phyloP scores from a whole-genome alignment of 2,888 invertebrate species.

The Synergus umbraculus region DNA sequence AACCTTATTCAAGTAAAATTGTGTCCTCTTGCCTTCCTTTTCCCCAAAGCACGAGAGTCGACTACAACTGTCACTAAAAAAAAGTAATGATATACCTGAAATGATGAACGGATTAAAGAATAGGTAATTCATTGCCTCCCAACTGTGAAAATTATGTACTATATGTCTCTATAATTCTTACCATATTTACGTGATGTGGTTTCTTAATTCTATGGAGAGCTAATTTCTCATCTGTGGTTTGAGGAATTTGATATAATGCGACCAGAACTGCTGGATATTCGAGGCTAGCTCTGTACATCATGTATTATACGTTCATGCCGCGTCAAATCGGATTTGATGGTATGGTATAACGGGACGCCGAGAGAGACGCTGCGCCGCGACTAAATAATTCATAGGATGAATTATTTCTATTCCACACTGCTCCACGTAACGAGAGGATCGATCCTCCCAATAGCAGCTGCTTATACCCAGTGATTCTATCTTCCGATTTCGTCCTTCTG shows the following conservation, averaged over 20 bases:
- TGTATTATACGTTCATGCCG: slow-evolving; percentile 23
- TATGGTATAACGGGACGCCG: slow-evolving; percentile 40
- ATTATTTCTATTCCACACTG: slow-evolving; percentile 67
- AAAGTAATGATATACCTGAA: background rate
- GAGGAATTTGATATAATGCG: background rate
- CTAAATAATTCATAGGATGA: slow-evolving; percentile 73
- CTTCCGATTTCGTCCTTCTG: background rate
- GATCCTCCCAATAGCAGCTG: slow-evolving; percentile 59
- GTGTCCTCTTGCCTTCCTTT: too few species aligned
- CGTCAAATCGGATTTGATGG: slow-evolving; percentile 67
- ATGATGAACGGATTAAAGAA: background rate
- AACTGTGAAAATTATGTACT: background rate
- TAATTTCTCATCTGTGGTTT: slow-evolving; percentile 6
- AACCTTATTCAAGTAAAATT: too few species aligned
- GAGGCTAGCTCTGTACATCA: slow-evolving; percentile 1
- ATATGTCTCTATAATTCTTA: slow-evolving; percentile 6
- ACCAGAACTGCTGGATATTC: slow-evolving; percentile 7
- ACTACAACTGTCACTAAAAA: background rate
- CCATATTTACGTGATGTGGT: too few species aligned
- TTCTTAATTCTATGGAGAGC: background rate
- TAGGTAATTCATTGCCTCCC: background rate
- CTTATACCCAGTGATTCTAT: slow-evolving; percentile 44
- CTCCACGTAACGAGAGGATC: slow-evolving; percentile 63
- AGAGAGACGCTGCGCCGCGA: slow-evolving; percentile 48
- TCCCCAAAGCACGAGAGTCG: too few species aligned